Conservation (phyloP, 2,113 vertebrate genomes). For the Tauraco erythrolophus region DNA sequence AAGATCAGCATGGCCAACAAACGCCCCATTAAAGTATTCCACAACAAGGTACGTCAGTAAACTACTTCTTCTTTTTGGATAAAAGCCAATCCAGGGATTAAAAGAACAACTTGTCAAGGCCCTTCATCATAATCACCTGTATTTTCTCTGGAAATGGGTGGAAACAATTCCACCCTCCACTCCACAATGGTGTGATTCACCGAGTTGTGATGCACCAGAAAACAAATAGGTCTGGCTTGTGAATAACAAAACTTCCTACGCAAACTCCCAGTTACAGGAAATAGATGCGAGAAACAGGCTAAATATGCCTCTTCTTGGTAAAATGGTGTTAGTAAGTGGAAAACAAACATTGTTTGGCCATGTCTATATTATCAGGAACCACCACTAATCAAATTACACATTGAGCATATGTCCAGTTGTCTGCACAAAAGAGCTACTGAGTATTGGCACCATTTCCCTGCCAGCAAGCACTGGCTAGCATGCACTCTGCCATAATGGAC, state of each 20-base stretch:
- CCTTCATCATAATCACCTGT: not conserved
- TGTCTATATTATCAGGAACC: not conserved
- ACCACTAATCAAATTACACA: not conserved
- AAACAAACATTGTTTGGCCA: not conserved
- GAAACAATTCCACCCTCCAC: not conserved
- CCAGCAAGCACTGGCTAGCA: not conserved
- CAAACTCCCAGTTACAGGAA: not conserved
- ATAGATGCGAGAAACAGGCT: not conserved
- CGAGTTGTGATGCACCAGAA: not conserved
- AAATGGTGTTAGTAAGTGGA: not conserved
- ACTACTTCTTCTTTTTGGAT: not conserved
- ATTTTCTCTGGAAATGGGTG: constrained; percentile 5
- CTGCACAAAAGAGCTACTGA: not conserved
- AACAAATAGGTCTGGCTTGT: not conserved
- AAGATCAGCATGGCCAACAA: not conserved
- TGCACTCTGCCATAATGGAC: not conserved
- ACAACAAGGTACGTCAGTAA: not conserved
- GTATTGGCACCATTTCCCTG: not conserved
- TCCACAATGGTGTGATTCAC: not conserved
- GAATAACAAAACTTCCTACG: not conserved
- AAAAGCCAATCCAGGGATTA: constrained; percentile 6
- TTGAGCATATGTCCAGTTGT: not conserved
- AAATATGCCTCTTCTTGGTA: not conserved
- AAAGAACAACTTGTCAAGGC: not conserved
- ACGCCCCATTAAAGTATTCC: not conserved